Evolutionary conservation across 2,797 vertebrate genomes (phyloP).

Genomic region (Leptoclinus maculatus): DNA sequence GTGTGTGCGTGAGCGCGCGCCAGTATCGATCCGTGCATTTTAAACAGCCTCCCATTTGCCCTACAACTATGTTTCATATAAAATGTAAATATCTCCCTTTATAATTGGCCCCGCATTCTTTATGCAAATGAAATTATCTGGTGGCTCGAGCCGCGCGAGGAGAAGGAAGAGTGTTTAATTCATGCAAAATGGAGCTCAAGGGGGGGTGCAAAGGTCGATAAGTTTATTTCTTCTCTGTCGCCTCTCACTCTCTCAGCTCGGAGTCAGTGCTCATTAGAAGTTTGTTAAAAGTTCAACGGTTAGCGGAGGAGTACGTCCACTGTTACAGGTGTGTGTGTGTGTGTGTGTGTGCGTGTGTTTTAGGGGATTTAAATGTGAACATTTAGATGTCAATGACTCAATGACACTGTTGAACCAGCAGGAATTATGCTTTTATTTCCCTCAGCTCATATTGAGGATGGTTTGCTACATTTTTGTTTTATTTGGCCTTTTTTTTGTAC

Average conservation of each 20-base stretch:
- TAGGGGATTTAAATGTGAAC: neutral
- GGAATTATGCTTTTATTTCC: neutral
- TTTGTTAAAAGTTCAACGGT: conserved; percentile 52
- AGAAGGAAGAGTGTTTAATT: conserved; percentile 45
- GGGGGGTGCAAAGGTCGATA: conserved; percentile 71
- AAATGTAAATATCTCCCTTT: conserved; percentile 70
- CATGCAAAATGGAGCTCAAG: conserved; percentile 64
- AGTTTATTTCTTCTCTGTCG: conserved; percentile 49
- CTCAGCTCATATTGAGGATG: neutral
- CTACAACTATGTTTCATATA: conserved; percentile 80
- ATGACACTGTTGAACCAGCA: neutral
- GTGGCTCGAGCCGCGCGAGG: conserved; percentile 28
- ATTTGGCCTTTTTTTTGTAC: neutral
- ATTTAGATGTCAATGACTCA: neutral
- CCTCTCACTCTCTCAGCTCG: neutral
- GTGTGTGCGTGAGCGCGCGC: conserved; percentile 29
- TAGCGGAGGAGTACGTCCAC: conserved; percentile 1
- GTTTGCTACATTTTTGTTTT: neutral
- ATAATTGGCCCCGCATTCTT: conserved; percentile 72
- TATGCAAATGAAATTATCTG: conserved; percentile 74
- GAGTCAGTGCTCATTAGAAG: conserved; percentile 53
- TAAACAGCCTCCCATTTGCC: conserved; percentile 69
- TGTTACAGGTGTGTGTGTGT: neutral
- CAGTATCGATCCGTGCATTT: conserved; percentile 72
- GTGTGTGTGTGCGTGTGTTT: too few relatives aligned